A percentile compares a stretch with the other conserved stretches of the same genome.
Evolutionary conservation across 1,140 invertebrate species (phyloP).

Genomic region (Ectropis grisescens): DNA sequence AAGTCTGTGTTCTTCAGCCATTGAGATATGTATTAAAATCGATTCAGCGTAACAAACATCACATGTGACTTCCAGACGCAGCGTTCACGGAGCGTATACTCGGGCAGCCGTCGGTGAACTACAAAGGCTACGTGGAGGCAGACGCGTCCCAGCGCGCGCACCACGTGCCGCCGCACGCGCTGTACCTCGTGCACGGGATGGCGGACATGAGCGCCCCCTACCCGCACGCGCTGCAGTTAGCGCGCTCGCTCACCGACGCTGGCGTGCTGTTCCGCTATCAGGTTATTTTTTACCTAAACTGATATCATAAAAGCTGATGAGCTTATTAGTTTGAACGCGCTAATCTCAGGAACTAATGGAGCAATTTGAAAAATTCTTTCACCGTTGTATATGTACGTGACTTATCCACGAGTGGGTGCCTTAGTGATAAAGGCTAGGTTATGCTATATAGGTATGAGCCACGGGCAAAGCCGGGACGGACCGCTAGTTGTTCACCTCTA

Average conservation of each 20-base stretch:
- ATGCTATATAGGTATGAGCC: not conserved
- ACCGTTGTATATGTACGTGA: too few species aligned
- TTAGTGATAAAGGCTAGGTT: not conserved
- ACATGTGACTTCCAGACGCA: conserved; percentile 89
- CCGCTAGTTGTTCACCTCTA: too few species aligned
- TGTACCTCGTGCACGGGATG: conserved; percentile 91
- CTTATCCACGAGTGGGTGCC: not conserved
- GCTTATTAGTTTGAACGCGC: too few species aligned
- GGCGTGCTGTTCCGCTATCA: conserved; percentile 92
- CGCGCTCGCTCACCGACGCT: conserved; percentile 87
- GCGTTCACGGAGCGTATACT: conserved; percentile 95
- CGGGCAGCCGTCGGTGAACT: conserved; percentile 89
- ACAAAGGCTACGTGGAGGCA: conserved; percentile 92
- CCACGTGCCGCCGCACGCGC: conserved; percentile 86
- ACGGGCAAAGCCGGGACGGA: too few species aligned
- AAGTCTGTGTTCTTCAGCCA: too few species aligned
- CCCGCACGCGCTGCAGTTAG: conserved; percentile 90
- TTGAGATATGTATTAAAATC: too few species aligned
- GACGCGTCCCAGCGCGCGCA: conserved; percentile 89
- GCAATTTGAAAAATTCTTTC: too few species aligned
- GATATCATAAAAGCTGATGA: not conserved
- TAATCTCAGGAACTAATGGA: too few species aligned
- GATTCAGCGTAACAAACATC: too few species aligned
- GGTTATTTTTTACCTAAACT: too few species aligned
- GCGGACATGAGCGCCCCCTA: conserved; percentile 93